Conservation (phyloP, 2,113 vertebrate species). For the Pampusana beccarii region DNA sequence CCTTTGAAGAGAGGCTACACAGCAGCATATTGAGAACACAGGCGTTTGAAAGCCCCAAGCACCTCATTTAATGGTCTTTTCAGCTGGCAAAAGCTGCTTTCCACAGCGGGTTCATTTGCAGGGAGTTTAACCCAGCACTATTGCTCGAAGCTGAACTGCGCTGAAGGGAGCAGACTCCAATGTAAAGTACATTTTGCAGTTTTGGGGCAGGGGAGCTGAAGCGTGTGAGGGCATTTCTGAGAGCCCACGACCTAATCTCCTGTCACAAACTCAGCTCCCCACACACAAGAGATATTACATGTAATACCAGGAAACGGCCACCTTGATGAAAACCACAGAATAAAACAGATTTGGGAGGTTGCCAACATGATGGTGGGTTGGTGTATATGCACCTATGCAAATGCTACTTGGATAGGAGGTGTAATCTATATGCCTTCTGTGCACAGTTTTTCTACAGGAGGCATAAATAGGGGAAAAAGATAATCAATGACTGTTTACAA, state of each 20-base stretch:
- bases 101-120: conserved; percentile 41
- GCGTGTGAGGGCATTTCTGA: not conserved
- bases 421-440: not conserved
- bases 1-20: conserved; percentile 41
- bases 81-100: conserved; percentile 57
- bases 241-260: not conserved
- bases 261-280: not conserved
- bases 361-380: not conserved
- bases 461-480: not conserved
- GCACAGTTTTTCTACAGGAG: not conserved
- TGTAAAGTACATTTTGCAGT: not conserved
- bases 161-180: not conserved
- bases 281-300: not conserved
- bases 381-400: not conserved
- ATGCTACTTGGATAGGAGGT: not conserved
- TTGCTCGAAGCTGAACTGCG: conserved; percentile 38
- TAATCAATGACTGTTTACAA: not conserved
- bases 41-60: conserved; percentile 40
- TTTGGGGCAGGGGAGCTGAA: conserved; percentile 2
- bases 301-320: fast-evolving
- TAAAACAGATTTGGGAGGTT: not conserved
- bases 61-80: conserved; percentile 63
- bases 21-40: not conserved
- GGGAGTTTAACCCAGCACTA: conserved; percentile 47
- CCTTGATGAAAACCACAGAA: not conserved